Evolutionary conservation across 2,113 vertebrate species (phyloP).

Genomic region (Leiothrix lutea): DNA sequence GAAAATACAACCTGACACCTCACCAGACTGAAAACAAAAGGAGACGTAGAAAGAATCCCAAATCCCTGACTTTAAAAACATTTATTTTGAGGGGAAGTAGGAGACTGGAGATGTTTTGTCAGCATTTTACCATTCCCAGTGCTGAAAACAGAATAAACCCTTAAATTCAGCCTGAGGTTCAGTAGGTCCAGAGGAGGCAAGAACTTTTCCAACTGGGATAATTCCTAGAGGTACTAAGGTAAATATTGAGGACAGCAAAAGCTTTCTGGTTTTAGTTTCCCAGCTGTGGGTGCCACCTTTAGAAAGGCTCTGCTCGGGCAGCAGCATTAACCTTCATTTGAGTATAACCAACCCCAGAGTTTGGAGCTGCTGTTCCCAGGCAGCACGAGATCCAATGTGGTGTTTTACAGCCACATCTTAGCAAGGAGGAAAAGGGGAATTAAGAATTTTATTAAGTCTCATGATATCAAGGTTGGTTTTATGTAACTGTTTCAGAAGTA

Average conservation of each 20-base stretch:
- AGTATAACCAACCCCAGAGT: background rate
- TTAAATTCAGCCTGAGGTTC: background rate
- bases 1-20: background rate
- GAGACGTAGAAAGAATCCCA: background rate
- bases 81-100: background rate
- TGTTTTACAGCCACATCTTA: background rate
- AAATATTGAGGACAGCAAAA: background rate
- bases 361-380: background rate
- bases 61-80: background rate
- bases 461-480: background rate
- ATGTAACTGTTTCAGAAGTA: background rate
- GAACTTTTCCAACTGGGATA: background rate
- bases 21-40: background rate
- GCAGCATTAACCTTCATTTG: background rate
- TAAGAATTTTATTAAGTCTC: background rate
- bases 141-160: background rate
- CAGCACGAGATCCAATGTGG: background rate
- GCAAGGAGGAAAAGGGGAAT: background rate
- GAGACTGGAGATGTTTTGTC: background rate
- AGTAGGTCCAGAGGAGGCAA: background rate
- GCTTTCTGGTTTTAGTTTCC: background rate
- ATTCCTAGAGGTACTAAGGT: background rate
- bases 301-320: background rate
- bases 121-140: background rate
- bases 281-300: background rate